Percentiles rank a stretch among this genome's conserved stretches.
These are phyloP conservation scores for Drosophila sp. DNA, from an alignment of 1,140 invertebrate genomes.

Conservation along the genomic window DNA sequence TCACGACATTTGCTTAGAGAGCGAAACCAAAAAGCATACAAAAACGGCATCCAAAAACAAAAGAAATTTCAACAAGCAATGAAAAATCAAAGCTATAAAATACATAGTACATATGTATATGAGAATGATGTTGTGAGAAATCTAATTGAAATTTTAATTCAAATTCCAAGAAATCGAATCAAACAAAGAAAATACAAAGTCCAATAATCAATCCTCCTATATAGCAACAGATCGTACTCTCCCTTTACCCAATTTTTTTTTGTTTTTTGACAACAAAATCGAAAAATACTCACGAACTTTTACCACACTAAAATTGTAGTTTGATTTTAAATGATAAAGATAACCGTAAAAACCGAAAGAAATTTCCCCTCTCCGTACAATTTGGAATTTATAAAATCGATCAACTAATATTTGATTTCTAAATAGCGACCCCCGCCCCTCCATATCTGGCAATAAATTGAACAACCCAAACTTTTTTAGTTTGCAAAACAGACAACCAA, in stretches of 20 bases:
- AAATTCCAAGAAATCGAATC: slow-evolving; percentile 6
- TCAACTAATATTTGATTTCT: not conserved
- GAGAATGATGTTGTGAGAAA: not conserved
- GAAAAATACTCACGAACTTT: not conserved
- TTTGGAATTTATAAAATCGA: not conserved
- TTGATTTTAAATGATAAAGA: slow-evolving; percentile 1
- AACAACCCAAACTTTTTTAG: slow-evolving; percentile 8
- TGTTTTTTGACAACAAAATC: not conserved
- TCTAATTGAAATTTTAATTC: slow-evolving; percentile 5
- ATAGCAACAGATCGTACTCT: not conserved
- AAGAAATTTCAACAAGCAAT: not conserved
- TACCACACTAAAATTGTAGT: not conserved
- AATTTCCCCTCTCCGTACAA: not conserved
- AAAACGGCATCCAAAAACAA: not conserved
- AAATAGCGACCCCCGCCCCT: not conserved
- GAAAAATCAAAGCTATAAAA: not conserved
- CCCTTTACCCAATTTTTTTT: not conserved
- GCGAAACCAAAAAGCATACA: not conserved
- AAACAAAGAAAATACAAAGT: not conserved
- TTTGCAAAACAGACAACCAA: slow-evolving; percentile 4
- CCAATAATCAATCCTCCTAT: not conserved
- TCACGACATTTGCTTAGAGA: slow-evolving; percentile 1
- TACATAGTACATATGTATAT: not conserved
- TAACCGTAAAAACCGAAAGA: not conserved
- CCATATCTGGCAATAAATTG: slow-evolving; percentile 8